phyloP scores from a whole-genome alignment of 2,888 invertebrate species.

The Phortica okadai region DNA sequence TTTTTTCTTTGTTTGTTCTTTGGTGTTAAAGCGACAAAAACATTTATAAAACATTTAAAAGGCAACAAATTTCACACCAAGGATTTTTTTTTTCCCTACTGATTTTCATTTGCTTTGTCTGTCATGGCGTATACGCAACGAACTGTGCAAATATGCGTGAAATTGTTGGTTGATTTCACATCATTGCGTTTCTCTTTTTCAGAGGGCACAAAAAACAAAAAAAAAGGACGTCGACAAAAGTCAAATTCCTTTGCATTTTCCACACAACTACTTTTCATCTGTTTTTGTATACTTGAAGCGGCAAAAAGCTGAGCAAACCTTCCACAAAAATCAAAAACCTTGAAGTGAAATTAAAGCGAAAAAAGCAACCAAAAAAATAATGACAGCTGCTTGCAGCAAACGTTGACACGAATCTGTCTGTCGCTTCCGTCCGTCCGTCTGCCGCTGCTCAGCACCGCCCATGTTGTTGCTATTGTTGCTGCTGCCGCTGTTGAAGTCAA shows the following conservation, averaged over 20 bases:
- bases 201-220: not conserved
- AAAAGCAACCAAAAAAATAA: constrained; percentile 1
- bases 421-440: not conserved
- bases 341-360: constrained; percentile 15
- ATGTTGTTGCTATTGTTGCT: too few relatives aligned
- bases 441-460: not conserved
- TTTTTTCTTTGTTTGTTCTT: too few relatives aligned
- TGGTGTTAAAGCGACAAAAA: not conserved
- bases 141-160: constrained; percentile 33
- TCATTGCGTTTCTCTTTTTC: not conserved
- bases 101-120: not conserved
- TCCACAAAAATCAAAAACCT: not conserved
- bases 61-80: constrained; percentile 15
- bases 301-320: not conserved
- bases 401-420: constrained; percentile 5
- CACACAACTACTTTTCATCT: not conserved
- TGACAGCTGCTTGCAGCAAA: constrained; percentile 26
- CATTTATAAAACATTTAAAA: constrained; percentile 16
- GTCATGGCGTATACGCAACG: constrained; percentile 5
- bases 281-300: not conserved
- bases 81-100: not conserved
- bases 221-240: not conserved
- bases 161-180: constrained; percentile 33
- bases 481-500: not conserved
- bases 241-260: constrained; percentile 5